Conservation (phyloP, 2,888 invertebrate genomes). For the Onchidella celtica region DNA sequence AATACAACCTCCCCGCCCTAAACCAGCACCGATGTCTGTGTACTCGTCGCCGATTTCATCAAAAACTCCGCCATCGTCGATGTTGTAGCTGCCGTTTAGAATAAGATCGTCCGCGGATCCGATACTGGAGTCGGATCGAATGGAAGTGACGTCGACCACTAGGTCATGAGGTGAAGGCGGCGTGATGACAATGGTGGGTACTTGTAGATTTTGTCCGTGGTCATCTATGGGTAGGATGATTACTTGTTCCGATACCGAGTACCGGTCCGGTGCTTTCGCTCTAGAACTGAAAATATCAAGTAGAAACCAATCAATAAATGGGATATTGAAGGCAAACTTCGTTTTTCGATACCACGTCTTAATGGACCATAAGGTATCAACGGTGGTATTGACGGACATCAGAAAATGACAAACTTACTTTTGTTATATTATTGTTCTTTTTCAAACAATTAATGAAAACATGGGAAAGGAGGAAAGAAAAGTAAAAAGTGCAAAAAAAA, state of each 20-base stretch:
- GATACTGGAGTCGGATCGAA: slow-evolving; percentile 22
- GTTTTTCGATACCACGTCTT: no score
- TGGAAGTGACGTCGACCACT: not conserved
- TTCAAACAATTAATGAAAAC: no score
- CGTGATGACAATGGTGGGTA: slow-evolving; percentile 28
- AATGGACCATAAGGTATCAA: no score
- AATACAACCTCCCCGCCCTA: not conserved
- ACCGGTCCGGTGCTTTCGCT: not conserved
- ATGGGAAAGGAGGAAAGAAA: no score
- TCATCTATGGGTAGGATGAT: slow-evolving; percentile 12
- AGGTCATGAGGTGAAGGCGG: slow-evolving; percentile 22
- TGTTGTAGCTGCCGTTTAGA: not conserved
- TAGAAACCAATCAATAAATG: no score
- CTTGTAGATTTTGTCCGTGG: not conserved
- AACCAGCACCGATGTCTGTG: not conserved
- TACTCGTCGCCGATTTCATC: not conserved
- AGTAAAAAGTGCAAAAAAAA: no score
- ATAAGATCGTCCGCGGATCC: slow-evolving; percentile 19
- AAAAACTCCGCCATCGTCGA: not conserved
- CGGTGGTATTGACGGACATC: no score
- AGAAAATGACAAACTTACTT: no score
- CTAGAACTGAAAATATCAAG: slow-evolving; percentile 18
- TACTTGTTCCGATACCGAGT: slow-evolving; percentile 13
- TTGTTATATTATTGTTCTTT: no score
- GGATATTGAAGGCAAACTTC: no score